phyloP scores from a whole-genome alignment of 2,113 vertebrate species.

The Lagenorhynchus albirostris region DNA sequence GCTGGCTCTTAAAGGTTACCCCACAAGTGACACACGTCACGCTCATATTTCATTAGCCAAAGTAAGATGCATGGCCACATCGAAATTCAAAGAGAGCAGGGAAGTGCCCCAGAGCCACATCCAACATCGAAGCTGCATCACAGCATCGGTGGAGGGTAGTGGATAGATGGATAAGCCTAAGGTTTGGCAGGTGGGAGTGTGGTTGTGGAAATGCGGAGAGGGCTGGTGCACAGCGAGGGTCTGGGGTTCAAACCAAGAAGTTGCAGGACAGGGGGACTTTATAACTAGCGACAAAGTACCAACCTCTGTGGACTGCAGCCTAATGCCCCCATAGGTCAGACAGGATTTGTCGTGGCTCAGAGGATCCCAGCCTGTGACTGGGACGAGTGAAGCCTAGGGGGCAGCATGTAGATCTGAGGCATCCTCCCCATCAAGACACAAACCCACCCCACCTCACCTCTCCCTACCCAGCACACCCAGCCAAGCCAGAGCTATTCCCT shows the following conservation, averaged over 20 bases:
- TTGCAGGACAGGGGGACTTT: background rate
- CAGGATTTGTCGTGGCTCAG: background rate
- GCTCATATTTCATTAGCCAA: background rate
- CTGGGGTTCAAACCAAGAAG: background rate
- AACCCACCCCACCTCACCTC: accelerated
- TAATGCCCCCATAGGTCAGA: background rate
- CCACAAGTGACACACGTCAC: background rate
- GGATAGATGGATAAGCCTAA: no score
- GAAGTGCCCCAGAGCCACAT: background rate
- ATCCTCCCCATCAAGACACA: background rate
- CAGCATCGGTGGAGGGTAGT: background rate
- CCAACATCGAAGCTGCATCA: background rate
- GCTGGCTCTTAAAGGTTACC: background rate
- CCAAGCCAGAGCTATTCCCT: background rate
- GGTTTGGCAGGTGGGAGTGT: background rate
- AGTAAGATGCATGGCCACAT: background rate
- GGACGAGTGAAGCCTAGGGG: background rate
- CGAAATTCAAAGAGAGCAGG: background rate
- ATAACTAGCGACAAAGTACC: background rate
- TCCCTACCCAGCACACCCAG: background rate
- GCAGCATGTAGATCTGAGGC: background rate
- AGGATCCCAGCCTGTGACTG: background rate
- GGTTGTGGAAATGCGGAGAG: background rate
- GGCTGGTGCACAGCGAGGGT: background rate
- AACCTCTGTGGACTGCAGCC: background rate